phyloP scores from a whole-genome alignment of 2,113 vertebrate genomes.

The Myrmophylax atrothorax region DNA sequence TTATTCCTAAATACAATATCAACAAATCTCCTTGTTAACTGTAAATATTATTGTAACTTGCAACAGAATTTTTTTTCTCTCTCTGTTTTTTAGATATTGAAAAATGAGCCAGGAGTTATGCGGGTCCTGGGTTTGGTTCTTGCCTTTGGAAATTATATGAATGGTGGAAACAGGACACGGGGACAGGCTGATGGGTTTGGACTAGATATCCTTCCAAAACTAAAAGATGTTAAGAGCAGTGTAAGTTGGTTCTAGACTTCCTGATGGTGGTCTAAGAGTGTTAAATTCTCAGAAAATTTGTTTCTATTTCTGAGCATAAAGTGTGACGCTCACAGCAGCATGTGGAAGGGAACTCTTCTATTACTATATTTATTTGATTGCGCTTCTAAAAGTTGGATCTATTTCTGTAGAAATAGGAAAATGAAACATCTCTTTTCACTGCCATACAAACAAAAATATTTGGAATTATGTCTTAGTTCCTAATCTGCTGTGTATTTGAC shows the following conservation, averaged over 20 bases:
- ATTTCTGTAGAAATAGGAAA: background rate
- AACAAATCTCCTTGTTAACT: background rate
- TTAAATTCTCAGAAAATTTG: background rate
- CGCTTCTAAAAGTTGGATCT: background rate
- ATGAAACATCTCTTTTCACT: background rate
- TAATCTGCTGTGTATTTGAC: background rate
- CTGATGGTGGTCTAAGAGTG: background rate
- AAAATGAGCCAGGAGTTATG: slow-evolving; percentile 85
- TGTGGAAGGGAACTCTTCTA: background rate
- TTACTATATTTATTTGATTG: background rate
- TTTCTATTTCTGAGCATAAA: background rate
- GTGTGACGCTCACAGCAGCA: background rate
- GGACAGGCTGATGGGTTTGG: slow-evolving; percentile 96
- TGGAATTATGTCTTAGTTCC: background rate
- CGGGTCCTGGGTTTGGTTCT: slow-evolving; percentile 88
- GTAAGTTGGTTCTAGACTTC: slow-evolving; percentile 78
- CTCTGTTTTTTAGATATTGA: slow-evolving; percentile 77
- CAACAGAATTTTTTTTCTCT: background rate
- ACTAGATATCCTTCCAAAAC: slow-evolving; percentile 94
- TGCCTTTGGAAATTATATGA: slow-evolving; percentile 99
- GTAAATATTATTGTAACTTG: background rate
- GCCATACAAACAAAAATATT: background rate
- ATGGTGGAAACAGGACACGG: slow-evolving; percentile 93
- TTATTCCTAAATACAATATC: background rate
- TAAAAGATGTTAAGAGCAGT: slow-evolving; percentile 98